A percentile compares a stretch with the other conserved stretches of the same genome.
phyloP scores from a whole-genome alignment of 2,888 invertebrate species.

The Acanthoscelides obtectus region DNA sequence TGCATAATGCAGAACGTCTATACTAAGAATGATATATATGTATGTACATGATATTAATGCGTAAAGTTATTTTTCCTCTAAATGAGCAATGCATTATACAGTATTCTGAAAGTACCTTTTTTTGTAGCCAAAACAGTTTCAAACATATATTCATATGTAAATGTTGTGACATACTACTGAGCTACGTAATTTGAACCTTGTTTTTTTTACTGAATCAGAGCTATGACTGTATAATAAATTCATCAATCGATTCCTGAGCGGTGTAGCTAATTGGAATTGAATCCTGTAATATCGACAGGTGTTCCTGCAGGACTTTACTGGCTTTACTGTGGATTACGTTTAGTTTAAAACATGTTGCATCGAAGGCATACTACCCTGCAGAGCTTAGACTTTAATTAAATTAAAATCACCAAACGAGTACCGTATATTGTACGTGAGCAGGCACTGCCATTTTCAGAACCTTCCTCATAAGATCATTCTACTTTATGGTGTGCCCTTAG shows the following conservation, averaged over 20 bases:
- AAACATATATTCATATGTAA: too few species aligned
- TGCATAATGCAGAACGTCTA: too few species aligned
- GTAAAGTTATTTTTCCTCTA: too few species aligned
- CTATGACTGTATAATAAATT: background rate
- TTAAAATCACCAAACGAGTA: background rate
- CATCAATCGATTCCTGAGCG: background rate
- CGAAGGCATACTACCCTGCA: background rate
- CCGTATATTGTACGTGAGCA: background rate
- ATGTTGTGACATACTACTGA: too few species aligned
- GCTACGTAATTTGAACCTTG: too few species aligned
- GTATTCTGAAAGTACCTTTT: too few species aligned
- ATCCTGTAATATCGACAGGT: background rate
- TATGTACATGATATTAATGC: too few species aligned
- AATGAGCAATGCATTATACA: too few species aligned
- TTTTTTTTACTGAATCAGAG: background rate
- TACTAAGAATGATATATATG: too few species aligned
- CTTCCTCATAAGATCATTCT: too few species aligned
- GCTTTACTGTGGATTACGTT: background rate
- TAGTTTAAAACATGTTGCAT: background rate
- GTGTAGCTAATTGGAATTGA: background rate
- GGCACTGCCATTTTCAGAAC: background rate
- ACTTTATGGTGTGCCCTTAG: too few species aligned
- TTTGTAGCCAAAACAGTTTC: too few species aligned
- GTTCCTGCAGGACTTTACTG: background rate
- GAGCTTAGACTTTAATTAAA: background rate